Conservation (phyloP, 2,797 vertebrate species). For the Lemur catta region DNA sequence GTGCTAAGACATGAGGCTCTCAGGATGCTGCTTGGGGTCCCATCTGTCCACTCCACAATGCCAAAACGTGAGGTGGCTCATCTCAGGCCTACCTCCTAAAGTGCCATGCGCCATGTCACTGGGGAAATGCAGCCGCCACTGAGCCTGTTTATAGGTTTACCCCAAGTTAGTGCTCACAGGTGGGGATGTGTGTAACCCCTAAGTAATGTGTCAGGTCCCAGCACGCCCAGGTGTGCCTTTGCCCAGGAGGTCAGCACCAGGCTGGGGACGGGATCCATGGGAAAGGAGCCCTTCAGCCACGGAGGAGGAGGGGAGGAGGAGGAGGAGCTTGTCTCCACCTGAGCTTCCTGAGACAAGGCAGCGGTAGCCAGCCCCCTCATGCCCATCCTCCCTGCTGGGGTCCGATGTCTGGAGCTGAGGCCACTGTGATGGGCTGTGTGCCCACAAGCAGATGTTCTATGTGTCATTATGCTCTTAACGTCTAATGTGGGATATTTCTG, state of each 20-base stretch:
- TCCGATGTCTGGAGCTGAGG: background rate
- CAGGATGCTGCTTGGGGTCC: background rate
- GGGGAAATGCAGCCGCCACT: accelerated
- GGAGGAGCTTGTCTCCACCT: background rate
- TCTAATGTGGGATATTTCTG: background rate
- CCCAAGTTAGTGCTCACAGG: accelerated
- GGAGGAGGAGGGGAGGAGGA: background rate
- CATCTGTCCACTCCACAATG: too few species aligned
- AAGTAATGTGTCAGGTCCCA: accelerated
- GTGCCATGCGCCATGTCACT: accelerated
- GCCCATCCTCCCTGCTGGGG: background rate
- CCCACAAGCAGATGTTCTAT: background rate
- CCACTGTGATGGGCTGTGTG: accelerated
- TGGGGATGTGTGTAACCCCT: accelerated
- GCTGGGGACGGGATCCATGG: background rate
- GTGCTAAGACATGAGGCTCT: background rate
- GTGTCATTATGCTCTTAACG: accelerated
- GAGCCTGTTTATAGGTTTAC: too few species aligned
- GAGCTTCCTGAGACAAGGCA: background rate
- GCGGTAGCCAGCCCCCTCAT: too few species aligned
- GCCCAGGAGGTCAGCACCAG: too few species aligned
- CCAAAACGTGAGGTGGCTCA: background rate
- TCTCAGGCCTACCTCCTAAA: background rate
- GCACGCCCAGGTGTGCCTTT: accelerated
- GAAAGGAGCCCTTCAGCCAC: background rate